Evolutionary conservation across 2,797 vertebrate genomes (phyloP).

Genomic region (Euthynnus affinis): DNA sequence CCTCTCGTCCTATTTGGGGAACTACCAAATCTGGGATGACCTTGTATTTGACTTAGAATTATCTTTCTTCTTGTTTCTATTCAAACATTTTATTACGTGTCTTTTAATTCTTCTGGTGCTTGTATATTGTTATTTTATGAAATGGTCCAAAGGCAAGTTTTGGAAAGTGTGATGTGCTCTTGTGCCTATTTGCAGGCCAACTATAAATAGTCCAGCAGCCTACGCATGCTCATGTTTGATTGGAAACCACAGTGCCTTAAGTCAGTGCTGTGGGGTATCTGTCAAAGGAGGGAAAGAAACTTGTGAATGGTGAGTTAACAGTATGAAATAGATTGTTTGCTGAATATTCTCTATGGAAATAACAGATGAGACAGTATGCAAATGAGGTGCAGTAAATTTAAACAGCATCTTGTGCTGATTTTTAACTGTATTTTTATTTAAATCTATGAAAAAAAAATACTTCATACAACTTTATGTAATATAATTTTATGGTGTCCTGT

Average conservation of each 20-base stretch:
- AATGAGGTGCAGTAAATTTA: neutral
- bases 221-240: conserved; percentile 88
- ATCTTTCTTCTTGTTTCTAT: neutral
- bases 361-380: neutral
- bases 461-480: neutral
- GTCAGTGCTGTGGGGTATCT: conserved; percentile 76
- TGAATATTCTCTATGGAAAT: conserved; percentile 10
- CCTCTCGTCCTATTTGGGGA: conserved; percentile 36
- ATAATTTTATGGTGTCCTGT: neutral
- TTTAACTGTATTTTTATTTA: conserved; percentile 5
- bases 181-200: conserved; percentile 86
- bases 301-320: conserved; percentile 77
- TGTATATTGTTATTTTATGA: conserved; percentile 49
- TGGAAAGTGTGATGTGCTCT: conserved; percentile 84
- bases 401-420: conserved; percentile 11
- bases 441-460: neutral
- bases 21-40: conserved; percentile 34
- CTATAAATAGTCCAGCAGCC: conserved; percentile 87
- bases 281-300: conserved; percentile 75
- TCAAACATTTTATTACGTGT: neutral
- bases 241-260: conserved; percentile 85
- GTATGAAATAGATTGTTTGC: conserved; percentile 3
- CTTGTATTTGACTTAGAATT: conserved; percentile 20
- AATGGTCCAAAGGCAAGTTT: conserved; percentile 72
- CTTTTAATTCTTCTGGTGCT: neutral